These are phyloP conservation scores for Chaetogeoica ovagalla DNA, from an alignment of 2,888 invertebrate genomes.

Conservation along the genomic window DNA sequence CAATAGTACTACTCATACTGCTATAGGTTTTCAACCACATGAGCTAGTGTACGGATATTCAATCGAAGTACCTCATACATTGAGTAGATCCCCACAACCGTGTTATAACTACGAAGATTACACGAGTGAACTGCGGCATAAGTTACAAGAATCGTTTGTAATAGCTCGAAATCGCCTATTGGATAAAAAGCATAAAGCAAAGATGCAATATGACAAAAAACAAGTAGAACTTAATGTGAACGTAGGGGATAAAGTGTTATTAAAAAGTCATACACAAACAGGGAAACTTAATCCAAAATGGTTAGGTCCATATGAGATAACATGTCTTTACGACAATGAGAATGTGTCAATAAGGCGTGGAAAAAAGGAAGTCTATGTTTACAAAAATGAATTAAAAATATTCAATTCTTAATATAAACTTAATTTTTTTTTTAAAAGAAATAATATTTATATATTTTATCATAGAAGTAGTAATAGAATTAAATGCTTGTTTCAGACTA, in stretches of 20 bases:
- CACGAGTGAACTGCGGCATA: neutral
- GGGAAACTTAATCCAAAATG: neutral
- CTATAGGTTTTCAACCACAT: neutral
- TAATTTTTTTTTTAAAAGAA: too few species aligned
- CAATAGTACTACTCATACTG: neutral
- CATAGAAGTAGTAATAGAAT: too few species aligned
- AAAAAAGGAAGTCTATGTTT: neutral
- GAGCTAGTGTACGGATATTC: neutral
- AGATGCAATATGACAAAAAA: neutral
- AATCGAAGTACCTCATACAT: neutral
- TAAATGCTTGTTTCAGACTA: too few species aligned
- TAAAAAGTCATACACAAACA: neutral
- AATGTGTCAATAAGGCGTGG: neutral
- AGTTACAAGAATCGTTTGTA: neutral
- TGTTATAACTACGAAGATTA: too few species aligned
- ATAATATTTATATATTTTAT: too few species aligned
- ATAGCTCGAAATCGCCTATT: neutral
- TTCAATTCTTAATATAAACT: too few species aligned
- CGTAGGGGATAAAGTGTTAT: neutral
- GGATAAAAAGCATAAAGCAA: neutral
- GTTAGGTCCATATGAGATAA: neutral
- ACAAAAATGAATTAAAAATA: too few species aligned
- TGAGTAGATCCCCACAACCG: neutral
- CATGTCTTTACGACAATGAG: neutral
- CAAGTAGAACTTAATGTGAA: neutral